Conservation (phyloP, 2,797 vertebrate species). For the Hirundo rustica region DNA sequence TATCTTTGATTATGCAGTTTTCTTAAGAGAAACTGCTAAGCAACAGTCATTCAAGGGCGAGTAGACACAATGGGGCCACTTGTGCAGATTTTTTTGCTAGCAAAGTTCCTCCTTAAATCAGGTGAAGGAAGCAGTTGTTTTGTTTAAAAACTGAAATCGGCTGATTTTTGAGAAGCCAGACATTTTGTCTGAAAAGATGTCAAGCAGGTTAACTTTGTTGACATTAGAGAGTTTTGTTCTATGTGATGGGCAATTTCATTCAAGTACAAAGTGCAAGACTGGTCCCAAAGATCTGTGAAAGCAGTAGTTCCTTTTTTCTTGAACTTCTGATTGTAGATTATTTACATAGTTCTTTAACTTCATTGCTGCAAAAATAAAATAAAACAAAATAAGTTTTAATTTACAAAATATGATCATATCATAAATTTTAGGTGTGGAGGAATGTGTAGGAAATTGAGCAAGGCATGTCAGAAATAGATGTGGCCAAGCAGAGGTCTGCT, state of each 20-base stretch:
- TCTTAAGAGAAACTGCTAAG: slow-evolving; percentile 32
- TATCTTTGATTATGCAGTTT: slow-evolving; percentile 34
- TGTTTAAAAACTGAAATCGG: background rate
- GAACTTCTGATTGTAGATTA: background rate
- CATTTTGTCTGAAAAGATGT: background rate
- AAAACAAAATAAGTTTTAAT: background rate
- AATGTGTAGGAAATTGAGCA: background rate
- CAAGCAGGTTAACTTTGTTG: background rate
- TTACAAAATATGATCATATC: background rate
- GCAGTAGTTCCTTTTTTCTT: background rate
- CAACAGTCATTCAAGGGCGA: background rate
- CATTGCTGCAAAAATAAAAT: background rate
- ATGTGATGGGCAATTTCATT: background rate
- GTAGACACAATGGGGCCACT: background rate
- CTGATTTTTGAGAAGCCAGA: slow-evolving; percentile 19
- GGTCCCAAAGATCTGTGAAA: background rate
- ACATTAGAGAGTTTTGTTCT: background rate
- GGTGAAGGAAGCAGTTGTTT: slow-evolving; percentile 37
- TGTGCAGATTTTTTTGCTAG: background rate
- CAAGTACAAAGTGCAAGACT: background rate
- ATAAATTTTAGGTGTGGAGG: background rate
- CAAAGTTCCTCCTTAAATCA: slow-evolving; percentile 25
- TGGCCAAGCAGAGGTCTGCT: background rate
- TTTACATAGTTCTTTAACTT: background rate
- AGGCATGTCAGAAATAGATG: background rate